Evolutionary conservation across 2,113 vertebrate genomes (phyloP).

Genomic region (Epinephelus cyanopodus): DNA sequence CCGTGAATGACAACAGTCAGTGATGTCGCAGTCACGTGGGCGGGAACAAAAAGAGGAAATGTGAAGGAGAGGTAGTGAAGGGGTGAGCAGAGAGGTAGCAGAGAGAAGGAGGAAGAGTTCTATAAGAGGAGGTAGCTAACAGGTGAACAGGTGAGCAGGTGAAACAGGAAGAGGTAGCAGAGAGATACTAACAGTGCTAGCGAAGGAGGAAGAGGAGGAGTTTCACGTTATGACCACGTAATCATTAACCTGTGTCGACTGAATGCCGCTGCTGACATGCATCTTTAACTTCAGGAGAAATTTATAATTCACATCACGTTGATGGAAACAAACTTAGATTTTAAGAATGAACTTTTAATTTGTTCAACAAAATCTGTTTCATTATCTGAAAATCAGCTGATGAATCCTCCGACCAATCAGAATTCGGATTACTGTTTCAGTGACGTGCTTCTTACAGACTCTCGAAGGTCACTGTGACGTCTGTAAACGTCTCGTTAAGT

Average conservation of each 20-base stretch:
- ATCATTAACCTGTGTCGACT: slow-evolving; percentile 11
- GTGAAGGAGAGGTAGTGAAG: slow-evolving; percentile 69
- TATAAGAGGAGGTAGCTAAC: too few species aligned
- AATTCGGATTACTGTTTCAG: too few species aligned
- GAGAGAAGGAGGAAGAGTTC: slow-evolving; percentile 47
- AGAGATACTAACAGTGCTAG: slow-evolving; percentile 73
- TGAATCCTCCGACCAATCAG: too few species aligned
- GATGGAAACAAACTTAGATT: not conserved
- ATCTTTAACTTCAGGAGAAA: too few species aligned
- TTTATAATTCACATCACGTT: not conserved
- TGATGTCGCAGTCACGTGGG: slow-evolving; percentile 81
- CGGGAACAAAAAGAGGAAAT: slow-evolving; percentile 30
- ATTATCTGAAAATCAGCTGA: too few species aligned
- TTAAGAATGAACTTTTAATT: not conserved
- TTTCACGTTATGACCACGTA: slow-evolving; percentile 12
- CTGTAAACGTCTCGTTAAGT: not conserved
- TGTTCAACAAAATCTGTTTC: too few species aligned
- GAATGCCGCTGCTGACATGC: too few species aligned
- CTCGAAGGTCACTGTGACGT: not conserved
- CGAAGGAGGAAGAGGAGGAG: not conserved
- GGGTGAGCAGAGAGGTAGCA: slow-evolving; percentile 74
- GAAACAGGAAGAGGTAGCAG: slow-evolving; percentile 70
- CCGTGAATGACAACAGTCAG: slow-evolving; percentile 54
- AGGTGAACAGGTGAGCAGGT: too few species aligned
- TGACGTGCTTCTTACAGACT: not conserved